Conservation (phyloP, 2,113 vertebrate genomes). For the Lophochroa leadbeateri region DNA sequence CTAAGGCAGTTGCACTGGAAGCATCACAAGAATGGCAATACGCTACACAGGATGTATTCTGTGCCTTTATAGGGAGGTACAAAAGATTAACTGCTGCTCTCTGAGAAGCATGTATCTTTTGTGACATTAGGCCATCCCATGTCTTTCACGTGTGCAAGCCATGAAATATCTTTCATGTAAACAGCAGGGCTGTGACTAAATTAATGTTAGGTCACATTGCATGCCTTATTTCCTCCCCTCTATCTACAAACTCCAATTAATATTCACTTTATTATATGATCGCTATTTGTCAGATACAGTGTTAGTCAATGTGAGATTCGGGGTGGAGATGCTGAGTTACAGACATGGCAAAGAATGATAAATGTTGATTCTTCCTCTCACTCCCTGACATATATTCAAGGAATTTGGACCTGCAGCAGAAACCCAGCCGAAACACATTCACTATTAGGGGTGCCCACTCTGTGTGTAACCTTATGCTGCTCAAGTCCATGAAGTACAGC, state of each 20-base stretch:
- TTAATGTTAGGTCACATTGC: not conserved
- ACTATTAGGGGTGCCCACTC: not conserved
- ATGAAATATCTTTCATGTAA: not conserved
- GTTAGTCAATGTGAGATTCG: not conserved
- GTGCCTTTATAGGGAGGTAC: not conserved
- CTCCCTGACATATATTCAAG: not conserved
- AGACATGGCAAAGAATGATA: not conserved
- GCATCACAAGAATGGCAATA: not conserved
- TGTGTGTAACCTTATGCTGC: not conserved
- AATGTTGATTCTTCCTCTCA: not conserved
- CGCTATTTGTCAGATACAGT: not conserved
- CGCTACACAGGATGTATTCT: fast-evolving
- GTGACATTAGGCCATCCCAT: not conserved
- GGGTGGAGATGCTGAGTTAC: not conserved
- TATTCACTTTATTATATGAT: not conserved
- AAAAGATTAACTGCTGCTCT: not conserved
- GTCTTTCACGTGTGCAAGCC: not conserved
- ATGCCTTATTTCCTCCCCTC: not conserved
- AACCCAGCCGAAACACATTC: not conserved
- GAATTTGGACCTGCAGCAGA: not conserved
- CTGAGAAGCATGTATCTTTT: fast-evolving
- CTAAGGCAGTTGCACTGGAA: not conserved
- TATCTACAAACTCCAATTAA: not conserved
- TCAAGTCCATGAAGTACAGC: not conserved
- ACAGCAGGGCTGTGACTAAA: not conserved